Evolutionary conservation across 1,140 invertebrate species (phyloP).

Genomic region (Drosophila prosaltans): DNA sequence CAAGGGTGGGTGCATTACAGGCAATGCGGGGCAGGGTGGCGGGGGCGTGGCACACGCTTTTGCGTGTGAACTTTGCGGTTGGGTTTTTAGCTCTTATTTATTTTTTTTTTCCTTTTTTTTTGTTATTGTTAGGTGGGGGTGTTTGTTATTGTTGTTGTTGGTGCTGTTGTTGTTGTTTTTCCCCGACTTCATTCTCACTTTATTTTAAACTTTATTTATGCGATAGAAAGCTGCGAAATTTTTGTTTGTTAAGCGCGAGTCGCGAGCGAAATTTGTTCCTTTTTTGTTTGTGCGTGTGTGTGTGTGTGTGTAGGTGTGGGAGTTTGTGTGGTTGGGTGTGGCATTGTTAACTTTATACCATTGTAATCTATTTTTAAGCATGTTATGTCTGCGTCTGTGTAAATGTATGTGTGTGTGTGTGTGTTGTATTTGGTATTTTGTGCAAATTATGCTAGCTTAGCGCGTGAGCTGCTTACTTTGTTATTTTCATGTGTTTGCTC

Average conservation of each 20-base stretch:
- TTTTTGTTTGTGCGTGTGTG: constrained; percentile 10
- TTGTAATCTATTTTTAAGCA: constrained; percentile 78
- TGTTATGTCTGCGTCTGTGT: constrained; percentile 50
- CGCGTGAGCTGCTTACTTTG: constrained; percentile 63
- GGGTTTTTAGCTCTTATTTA: constrained; percentile 14
- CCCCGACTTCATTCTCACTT: constrained; percentile 62
- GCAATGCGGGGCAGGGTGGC: background rate
- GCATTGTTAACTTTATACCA: constrained; percentile 75
- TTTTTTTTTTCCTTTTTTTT: background rate
- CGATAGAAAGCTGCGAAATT: constrained; percentile 76
- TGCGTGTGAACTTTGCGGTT: constrained; percentile 68
- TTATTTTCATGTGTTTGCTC: constrained; percentile 16
- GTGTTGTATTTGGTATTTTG: constrained; percentile 54
- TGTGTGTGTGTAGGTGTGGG: background rate
- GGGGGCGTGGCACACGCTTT: constrained; percentile 61
- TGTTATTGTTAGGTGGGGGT: background rate
- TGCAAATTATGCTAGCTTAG: constrained; percentile 71
- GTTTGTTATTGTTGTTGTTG: constrained; percentile 18
- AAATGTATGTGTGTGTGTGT: constrained; percentile 15
- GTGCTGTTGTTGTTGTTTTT: constrained; percentile 12
- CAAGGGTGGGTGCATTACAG: constrained; percentile 11
- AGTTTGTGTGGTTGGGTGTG: constrained; percentile 16
- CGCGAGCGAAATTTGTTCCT: constrained; percentile 61
- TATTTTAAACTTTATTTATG: constrained; percentile 80
- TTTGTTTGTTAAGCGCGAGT: constrained; percentile 71